Percentiles rank a stretch among this genome's conserved stretches.
Conservation (phyloP, 2,797 vertebrate species). For the Hapalemur alaotrensis region DNA sequence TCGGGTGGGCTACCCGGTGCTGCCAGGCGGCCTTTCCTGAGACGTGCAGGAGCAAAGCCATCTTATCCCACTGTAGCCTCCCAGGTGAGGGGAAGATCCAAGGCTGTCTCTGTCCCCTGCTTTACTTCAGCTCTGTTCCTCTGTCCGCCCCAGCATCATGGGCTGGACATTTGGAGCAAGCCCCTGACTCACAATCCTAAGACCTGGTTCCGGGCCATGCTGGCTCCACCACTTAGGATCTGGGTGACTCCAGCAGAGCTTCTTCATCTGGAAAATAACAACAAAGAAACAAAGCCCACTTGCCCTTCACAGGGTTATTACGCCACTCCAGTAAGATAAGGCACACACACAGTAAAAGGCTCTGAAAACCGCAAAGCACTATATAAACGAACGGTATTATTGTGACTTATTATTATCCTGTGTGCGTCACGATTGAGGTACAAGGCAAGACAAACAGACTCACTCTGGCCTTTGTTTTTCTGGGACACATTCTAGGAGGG, state of each 20-base stretch:
- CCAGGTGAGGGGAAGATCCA: background rate
- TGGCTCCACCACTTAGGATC: background rate
- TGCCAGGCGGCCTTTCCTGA: background rate
- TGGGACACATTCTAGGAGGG: constrained; percentile 26
- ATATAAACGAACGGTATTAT: fast-evolving
- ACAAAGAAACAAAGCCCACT: background rate
- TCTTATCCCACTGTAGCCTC: too few species aligned
- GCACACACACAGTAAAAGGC: background rate
- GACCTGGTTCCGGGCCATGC: background rate
- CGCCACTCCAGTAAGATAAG: background rate
- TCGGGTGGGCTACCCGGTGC: background rate
- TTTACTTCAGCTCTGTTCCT: background rate
- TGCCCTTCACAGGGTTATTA: background rate
- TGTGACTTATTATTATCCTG: background rate
- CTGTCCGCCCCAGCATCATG: background rate
- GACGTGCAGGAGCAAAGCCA: too few species aligned
- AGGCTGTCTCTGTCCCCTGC: too few species aligned
- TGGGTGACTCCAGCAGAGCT: background rate
- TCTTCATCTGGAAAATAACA: background rate
- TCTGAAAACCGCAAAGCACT: background rate
- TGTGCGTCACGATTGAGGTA: background rate
- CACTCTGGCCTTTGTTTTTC: constrained; percentile 3
- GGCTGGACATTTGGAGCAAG: background rate
- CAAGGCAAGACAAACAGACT: background rate
- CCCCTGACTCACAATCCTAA: background rate